These are phyloP conservation scores for Zeugodacus cucurbitae DNA, from an alignment of 1,140 invertebrate genomes.

Conservation along the genomic window DNA sequence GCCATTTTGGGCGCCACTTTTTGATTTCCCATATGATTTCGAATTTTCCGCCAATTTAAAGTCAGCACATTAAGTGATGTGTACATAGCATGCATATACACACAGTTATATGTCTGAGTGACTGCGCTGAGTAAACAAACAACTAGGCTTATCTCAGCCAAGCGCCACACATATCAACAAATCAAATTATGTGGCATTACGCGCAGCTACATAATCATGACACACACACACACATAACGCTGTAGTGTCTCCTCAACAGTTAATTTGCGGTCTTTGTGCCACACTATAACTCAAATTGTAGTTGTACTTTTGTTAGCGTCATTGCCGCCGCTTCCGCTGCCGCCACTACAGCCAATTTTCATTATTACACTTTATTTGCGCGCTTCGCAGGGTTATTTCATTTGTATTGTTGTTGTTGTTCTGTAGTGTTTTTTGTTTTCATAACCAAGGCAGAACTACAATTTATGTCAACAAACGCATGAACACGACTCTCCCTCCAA, in stretches of 20 bases:
- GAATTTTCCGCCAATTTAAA: constrained; percentile 52
- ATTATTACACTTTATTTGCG: background rate
- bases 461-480: background rate
- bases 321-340: background rate
- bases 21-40: constrained; percentile 64
- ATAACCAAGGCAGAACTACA: background rate
- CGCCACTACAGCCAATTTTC: background rate
- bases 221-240: background rate
- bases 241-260: background rate
- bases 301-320: background rate
- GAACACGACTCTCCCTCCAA: too few species aligned
- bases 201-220: background rate
- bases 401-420: background rate
- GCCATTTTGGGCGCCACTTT: constrained; percentile 31
- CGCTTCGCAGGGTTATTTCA: background rate
- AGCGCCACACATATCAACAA: background rate
- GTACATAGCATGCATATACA: background rate
- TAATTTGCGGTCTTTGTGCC: background rate
- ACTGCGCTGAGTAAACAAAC: background rate
- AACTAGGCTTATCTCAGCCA: background rate
- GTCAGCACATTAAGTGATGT: background rate
- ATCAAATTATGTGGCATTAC: constrained; percentile 7
- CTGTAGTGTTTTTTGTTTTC: background rate
- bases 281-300: background rate
- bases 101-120: background rate